Base-by-base conservation (phyloP, 1,140 invertebrate genomes). In the Cotesia vestalis region DNA sequence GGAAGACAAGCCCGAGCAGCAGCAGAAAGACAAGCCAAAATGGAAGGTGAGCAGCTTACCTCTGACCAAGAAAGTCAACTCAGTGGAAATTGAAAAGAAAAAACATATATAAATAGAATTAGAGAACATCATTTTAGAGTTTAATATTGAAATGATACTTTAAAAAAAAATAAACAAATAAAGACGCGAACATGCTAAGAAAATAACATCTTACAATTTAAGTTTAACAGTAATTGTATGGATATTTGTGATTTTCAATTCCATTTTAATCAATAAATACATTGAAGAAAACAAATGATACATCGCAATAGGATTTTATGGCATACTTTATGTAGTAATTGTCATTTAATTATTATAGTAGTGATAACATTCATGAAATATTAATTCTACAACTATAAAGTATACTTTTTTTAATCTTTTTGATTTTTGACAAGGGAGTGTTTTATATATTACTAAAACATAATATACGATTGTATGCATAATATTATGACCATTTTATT, bases 361-460 rank as follows among this genome's bases (percentile, higher is more conserved):
- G 68, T 66, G n/a, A 71, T 68, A 59, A 72, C 17, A 63, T 14
- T 71, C 61, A 20, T 72, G 63, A 72, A 57, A 68, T 67, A 72
- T 70, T 52, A 70, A 71, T 53, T 74, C 61, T 66, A 60, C 66
- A 71, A 71, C 71, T 66, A 66, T 71, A 61, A 46, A 46, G 40
- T 6, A 72, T 62, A 67, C 60, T 72, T 64, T 79, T 79, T 78
- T 81, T 76, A 77, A 83, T 81, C 81, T 80, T 80, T 82, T 85
- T 82, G 80, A 78, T 84, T 85, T 69, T 84, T 81, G 74, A 83
- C 80, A 80, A 83, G 81, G 84, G 83, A 87, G 84, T 87, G 85
- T 87, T 87, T 84, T 87, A 80, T 85, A 86, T 85, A 84, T 78
- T 84, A 80, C 78, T 84, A 81, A 79, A 71, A 82, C 78, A 83